Conservation (phyloP, 2,113 vertebrate genomes). For the Pituophis catenifer region DNA sequence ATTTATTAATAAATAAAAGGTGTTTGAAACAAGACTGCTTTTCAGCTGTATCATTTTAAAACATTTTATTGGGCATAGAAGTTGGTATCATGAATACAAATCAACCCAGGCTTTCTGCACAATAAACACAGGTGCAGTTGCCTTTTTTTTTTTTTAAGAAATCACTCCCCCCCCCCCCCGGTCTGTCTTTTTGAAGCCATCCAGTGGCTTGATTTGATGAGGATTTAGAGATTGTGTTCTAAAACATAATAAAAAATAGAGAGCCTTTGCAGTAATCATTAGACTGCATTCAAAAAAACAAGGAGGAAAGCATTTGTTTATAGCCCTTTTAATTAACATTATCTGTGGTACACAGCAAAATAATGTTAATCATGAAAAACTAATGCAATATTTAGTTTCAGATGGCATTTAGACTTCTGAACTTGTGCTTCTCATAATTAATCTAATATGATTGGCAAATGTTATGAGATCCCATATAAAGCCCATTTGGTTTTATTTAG, state of each 20-base stretch:
- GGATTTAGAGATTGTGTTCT: neutral
- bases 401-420: slow-evolving; percentile 27
- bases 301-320: neutral
- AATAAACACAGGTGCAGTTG: neutral
- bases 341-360: neutral
- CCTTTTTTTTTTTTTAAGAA: neutral
- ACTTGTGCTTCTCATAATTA: slow-evolving; percentile 30
- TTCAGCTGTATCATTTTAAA: neutral
- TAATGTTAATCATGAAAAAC: slow-evolving; percentile 26
- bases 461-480: slow-evolving; percentile 39
- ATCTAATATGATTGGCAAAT: neutral
- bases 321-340: slow-evolving; percentile 37
- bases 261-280: neutral
- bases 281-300: slow-evolving; percentile 19
- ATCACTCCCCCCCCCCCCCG: neutral
- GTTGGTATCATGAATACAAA: neutral
- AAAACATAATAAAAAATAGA: neutral
- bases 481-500: neutral
- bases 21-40: neutral
- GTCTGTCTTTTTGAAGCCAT: neutral
- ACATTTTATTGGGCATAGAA: neutral
- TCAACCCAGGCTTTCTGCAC: neutral
- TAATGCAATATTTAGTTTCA: slow-evolving; percentile 24
- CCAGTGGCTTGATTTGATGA: neutral
- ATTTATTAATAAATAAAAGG: neutral